Base-by-base conservation (phyloP, 92 coral and sea anemone genomes). In the Actinostola sp. region DNA sequence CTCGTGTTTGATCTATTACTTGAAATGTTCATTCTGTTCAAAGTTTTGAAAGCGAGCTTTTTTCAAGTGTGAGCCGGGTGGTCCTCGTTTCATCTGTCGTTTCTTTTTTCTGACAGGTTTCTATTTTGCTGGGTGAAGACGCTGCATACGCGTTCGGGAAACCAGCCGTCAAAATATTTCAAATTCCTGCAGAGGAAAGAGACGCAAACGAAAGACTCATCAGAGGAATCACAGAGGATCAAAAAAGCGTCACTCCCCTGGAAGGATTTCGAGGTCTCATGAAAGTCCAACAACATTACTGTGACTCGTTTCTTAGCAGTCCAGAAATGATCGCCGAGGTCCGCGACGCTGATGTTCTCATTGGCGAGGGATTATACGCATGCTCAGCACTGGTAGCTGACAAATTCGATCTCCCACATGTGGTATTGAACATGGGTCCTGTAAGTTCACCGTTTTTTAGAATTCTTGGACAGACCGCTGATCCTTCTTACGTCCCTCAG, bases 301-400 rank as follows among this genome's bases (percentile, higher is more conserved):
- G 87, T 9, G 76, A 82, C 32, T 43, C 25, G 2, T 43, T 82
- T 10, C 58, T 82, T 2, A 45, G 51, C 36, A 58, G 52, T 53
- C 19, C 3, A 36, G 70, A 44, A 0, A 31, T 76, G 61, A 33
- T 59, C 28, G 42, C 45, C n/a, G 77, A 74, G 20, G 36, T 82
- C 50, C 12, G 44, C 17, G n/a, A 26, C 2, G 64, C 87, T 20
- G 72, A 74, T 29, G 26, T 82, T 8, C 30, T 82, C 28, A 64
- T 82, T 23, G 87, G 87, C 27, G 87, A 82, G 34, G 31, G 69
- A 13, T 57, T 66, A 39, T 82, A 73, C 56, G 44, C 42, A 28
- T 82, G 87, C 55, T 66, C 75, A 49, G 44, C 63, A 24, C 36
- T 75, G 27, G 56, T 68, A 25, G 73, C 62, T 8, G 82, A 75